These are phyloP conservation scores for Acrocephalus kingi DNA, from an alignment of 2,113 vertebrate genomes.

Conservation along the genomic window DNA sequence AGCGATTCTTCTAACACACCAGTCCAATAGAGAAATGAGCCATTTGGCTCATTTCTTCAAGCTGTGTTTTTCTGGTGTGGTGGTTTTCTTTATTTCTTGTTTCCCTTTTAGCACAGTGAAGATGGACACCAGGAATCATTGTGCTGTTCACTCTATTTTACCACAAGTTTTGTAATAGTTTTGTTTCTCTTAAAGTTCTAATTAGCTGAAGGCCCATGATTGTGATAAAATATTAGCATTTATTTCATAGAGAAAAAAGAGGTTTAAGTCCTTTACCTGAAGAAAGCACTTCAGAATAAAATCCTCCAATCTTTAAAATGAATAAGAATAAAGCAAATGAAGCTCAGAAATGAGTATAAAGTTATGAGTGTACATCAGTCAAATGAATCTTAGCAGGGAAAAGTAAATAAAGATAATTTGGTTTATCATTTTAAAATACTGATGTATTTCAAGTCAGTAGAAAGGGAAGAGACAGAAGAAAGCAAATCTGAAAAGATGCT, in stretches of 20 bases:
- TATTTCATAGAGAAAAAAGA: not conserved
- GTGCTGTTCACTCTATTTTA: not conserved
- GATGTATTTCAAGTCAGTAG: not conserved
- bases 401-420: not conserved
- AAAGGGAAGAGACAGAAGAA: not conserved
- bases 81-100: not conserved
- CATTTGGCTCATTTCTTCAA: not conserved
- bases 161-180: not conserved
- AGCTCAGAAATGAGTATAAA: not conserved
- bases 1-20: not conserved
- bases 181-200: not conserved
- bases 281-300: not conserved
- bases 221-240: not conserved
- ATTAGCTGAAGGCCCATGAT: not conserved
- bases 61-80: not conserved
- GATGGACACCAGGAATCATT: not conserved
- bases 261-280: not conserved
- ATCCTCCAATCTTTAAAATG: not conserved
- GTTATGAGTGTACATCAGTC: not conserved
- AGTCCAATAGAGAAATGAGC: not conserved
- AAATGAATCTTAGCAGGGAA: not conserved
- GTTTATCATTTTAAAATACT: not conserved
- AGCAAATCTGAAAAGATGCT: not conserved
- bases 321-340: not conserved
- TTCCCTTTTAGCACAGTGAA: not conserved